These are phyloP conservation scores for Heteropelma amictum DNA, from an alignment of 2,888 invertebrate species.

Conservation along the genomic window DNA sequence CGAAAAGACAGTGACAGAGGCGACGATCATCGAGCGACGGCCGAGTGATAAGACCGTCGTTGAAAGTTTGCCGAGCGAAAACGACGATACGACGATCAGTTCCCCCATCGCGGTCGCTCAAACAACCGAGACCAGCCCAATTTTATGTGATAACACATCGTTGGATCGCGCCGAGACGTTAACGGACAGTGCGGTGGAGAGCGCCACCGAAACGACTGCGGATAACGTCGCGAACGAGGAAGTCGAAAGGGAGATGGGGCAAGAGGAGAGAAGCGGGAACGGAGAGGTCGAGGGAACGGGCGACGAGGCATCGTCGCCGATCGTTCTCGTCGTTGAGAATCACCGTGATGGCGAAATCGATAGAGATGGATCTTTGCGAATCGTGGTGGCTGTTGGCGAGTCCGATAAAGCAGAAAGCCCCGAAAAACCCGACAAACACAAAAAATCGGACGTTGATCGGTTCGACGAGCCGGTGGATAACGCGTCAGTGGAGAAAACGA, in stretches of 20 bases:
- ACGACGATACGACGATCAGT: background rate
- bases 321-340: constrained; percentile 20
- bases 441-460: background rate
- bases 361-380: background rate
- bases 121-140: constrained; percentile 54
- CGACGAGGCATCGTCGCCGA: background rate
- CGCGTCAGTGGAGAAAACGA: background rate
- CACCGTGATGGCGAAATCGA: constrained; percentile 16
- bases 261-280: constrained; percentile 53
- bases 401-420: too few species aligned
- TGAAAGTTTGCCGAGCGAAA: background rate
- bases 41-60: constrained; percentile 19
- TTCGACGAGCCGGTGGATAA: too few species aligned
- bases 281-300: constrained; percentile 50
- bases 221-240: background rate
- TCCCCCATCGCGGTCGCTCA: constrained; percentile 1
- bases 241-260: background rate
- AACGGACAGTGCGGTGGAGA: constrained; percentile 58
- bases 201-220: constrained; percentile 11
- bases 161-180: constrained; percentile 68
- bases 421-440: background rate
- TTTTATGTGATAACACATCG: constrained; percentile 66
- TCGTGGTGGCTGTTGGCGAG: background rate
- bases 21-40: constrained; percentile 47
- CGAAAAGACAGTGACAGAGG: constrained; percentile 69